A percentile compares a stretch with the other conserved stretches of the same genome.
These are phyloP conservation scores for Drosophila monieri DNA, from an alignment of 2,888 invertebrate species.

Conservation along the genomic window DNA sequence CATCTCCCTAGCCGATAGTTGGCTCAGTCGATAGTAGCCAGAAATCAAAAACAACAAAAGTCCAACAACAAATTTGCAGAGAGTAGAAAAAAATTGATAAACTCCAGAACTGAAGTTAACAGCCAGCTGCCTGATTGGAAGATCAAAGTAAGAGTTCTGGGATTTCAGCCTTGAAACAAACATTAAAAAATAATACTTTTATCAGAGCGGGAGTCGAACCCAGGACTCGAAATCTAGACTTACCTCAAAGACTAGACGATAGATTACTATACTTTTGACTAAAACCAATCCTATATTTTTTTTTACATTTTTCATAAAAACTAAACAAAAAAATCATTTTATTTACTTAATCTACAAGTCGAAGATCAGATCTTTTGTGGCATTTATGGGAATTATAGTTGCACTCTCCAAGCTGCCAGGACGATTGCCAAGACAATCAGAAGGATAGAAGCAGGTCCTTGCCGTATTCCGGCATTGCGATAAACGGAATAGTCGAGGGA, in stretches of 20 bases:
- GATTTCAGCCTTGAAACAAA: too few relatives aligned
- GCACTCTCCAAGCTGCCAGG: conserved; percentile 1
- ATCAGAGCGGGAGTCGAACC: too few relatives aligned
- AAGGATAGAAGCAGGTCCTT: background rate
- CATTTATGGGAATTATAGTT: background rate
- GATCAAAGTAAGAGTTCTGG: too few relatives aligned
- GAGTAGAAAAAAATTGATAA: background rate
- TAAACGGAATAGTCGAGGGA: conserved; percentile 59
- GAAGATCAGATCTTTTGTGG: background rate
- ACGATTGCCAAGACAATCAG: conserved; percentile 17
- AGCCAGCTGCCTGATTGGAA: background rate
- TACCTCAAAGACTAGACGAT: background rate
- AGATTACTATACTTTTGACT: background rate
- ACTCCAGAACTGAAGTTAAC: background rate
- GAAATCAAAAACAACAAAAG: background rate
- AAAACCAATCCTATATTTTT: background rate
- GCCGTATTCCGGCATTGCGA: conserved; percentile 1
- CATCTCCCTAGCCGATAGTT: conserved; percentile 6
- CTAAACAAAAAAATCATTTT: conserved; percentile 10
- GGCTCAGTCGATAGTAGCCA: background rate
- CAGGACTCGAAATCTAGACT: too few relatives aligned
- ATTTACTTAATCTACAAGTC: conserved; percentile 5
- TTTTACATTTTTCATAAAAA: background rate
- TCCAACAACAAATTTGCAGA: background rate
- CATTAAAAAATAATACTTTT: too few relatives aligned